Evolutionary conservation across 92 coral and sea anemone genomes (phyloP), one percentile per base, ranked within the genome.

Genomic region (Parazoanthus darwini): DNA sequence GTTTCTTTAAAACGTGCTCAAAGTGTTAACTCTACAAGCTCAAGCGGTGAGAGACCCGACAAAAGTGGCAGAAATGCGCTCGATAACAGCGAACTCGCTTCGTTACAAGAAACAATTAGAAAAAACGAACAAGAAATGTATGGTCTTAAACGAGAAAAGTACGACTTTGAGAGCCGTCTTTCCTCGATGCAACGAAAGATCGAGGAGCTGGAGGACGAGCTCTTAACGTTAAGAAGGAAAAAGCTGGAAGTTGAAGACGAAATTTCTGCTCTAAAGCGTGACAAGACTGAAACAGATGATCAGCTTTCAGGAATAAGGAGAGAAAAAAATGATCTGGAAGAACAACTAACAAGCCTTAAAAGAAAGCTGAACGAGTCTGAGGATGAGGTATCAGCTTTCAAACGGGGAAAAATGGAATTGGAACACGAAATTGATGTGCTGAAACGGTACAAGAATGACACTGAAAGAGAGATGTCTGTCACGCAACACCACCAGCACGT

Each of bases 211-310:
- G 93, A 93, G 81, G 95, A 94, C 43, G 99, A 97, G 77, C 81
- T 97, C 74, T 92, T 94, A 76, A 93, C 91, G 56, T 72, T 92
- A 25, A 86, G 96, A 86, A 92, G 94, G 51, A 97, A 95, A 82
- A 93, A 91, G 74, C 88, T 93, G 51, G 94, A 96, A 44, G 95
- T 94, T 36, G 99, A 97, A 77, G 99, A 97, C 71, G 99, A 97
- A 89, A 92, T 93, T 26, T 94, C 97, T 38, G 95, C 96, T 29
- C 71, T 95, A 70, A 97, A 97, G 90, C 89, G 95, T 39, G 98
- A 95, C 48, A 97, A 97, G 83, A 85, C 96, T 63, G 99, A 97
- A 54, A 85, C 96, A 37, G 98, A 97, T 29, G 93, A 94, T 51
- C 94, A 97, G 86, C 78, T 97, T 39, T 79, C 92, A 25, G 78